phyloP scores from a whole-genome alignment of 2,113 vertebrate species.

The Sylvilagus bachmani region DNA sequence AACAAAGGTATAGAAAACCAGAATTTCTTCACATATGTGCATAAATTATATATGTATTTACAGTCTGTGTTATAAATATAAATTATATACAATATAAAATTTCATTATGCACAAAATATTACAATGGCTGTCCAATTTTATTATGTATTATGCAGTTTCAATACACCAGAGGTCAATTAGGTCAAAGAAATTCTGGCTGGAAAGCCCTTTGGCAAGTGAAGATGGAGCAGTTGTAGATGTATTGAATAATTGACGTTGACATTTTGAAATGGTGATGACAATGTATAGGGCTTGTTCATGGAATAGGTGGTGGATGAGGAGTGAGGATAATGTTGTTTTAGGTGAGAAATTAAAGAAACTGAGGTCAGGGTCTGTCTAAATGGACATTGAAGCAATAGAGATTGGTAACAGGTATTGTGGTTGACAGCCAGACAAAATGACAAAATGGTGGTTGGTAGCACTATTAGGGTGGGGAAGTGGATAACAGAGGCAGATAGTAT shows the following conservation, averaged over 20 bases:
- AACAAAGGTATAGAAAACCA: conserved; percentile 5
- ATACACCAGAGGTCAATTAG: not conserved
- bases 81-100: not conserved
- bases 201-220: not conserved
- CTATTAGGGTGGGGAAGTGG: no score
- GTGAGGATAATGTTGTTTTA: not conserved
- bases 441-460: not conserved
- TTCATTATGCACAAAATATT: not conserved
- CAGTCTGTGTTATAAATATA: not conserved
- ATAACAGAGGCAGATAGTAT: not conserved
- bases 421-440: not conserved
- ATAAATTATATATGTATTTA: not conserved
- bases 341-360: conserved; percentile 12
- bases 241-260: not conserved
- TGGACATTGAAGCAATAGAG: not conserved
- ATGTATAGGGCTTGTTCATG: not conserved
- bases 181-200: not conserved
- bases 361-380: not conserved
- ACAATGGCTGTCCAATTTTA: not conserved
- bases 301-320: not conserved
- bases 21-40: not conserved
- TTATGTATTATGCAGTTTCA: not conserved
- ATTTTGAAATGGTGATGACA: not conserved
- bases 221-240: not conserved
- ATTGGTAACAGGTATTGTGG: not conserved